Evolutionary conservation across 1,140 invertebrate species (phyloP).

Genomic region (Maniola jurtina): DNA sequence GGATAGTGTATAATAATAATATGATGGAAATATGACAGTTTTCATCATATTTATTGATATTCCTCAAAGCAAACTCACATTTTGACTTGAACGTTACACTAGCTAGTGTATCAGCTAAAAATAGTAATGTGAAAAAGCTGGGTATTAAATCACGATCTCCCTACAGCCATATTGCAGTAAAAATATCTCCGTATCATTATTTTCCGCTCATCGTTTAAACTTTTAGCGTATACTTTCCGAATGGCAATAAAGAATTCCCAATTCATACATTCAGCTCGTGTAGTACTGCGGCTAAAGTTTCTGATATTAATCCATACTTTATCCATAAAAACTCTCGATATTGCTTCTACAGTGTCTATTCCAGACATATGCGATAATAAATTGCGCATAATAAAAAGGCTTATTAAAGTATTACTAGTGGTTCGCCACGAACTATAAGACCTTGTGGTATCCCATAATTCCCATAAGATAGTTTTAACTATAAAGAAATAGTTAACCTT

Average conservation of each 20-base stretch:
- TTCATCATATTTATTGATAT: no score
- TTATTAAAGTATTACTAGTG: slow-evolving; percentile 15
- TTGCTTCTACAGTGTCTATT: slow-evolving; percentile 37
- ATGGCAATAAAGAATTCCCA: slow-evolving; percentile 27
- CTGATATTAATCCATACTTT: slow-evolving; percentile 36
- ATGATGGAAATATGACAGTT: no score
- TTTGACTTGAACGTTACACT: no score
- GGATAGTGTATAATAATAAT: no score
- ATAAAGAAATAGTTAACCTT: no score
- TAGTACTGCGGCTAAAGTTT: slow-evolving; percentile 31
- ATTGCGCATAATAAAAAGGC: slow-evolving; percentile 29
- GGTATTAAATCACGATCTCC: background rate
- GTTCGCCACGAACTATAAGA: no score
- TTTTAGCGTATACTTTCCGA: slow-evolving; percentile 21
- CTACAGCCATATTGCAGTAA: slow-evolving; percentile 9
- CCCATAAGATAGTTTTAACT: background rate
- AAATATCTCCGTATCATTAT: slow-evolving; percentile 12
- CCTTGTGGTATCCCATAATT: background rate
- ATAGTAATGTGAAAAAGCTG: background rate
- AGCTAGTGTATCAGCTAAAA: background rate
- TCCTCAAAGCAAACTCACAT: no score
- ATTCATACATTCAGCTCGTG: slow-evolving; percentile 30
- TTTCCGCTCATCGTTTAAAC: slow-evolving; percentile 7
- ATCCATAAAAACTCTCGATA: slow-evolving; percentile 41
- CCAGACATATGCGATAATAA: slow-evolving; percentile 33